Evolutionary conservation across 2,113 vertebrate species (phyloP), one percentile per base, ranked within the genome.

Genomic region (Leptobrachium leishanense): DNA sequence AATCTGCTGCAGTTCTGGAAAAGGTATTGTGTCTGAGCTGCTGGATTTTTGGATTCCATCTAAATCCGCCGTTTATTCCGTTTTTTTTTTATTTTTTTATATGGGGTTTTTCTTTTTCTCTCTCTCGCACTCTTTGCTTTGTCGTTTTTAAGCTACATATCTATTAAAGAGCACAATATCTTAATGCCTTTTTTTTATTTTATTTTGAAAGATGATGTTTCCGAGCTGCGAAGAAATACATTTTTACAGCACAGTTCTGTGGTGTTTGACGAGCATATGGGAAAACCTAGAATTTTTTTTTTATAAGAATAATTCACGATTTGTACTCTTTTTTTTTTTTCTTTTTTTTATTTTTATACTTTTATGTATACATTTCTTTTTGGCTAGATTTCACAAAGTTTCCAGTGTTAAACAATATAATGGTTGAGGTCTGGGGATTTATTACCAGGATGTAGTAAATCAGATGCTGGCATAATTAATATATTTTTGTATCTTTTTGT

Each of bases 31-130:
- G 50, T 63, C 11, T 67, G 70, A 67, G 77, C 70, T 59, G 63
- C 64, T 41, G 70, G 63, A 59, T 57, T 68, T 53, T 6, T 3
- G 13, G 62, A 68, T 81, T 46, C 77, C 78, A 81, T 81, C 78
- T 74, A 68, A 81, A 81, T 81, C 78, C 71, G 5, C 78, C 20
- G 68, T 62, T 81, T 53, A 74, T 81, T 81, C 65, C 31, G 68
- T 74, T 79, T 79, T 67, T 44, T 68, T 11, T 46, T 59, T n/a
- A n/a, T 63, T 79, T 68, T 59, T 68, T 10, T 31, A 31, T 31
- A 31, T 31, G 20, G 20, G 20, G 20, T 67, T 15, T 57, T 59
- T 31, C 39, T 65, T 65, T 65, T 50, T 5, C 62, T 55, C 43
- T 53, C 20, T 31, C 20, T 31, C 20, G 20, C 20, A 31, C 20